Evolutionary conservation across 2,888 invertebrate genomes (phyloP).

Genomic region (Drosophila ezoana): DNA sequence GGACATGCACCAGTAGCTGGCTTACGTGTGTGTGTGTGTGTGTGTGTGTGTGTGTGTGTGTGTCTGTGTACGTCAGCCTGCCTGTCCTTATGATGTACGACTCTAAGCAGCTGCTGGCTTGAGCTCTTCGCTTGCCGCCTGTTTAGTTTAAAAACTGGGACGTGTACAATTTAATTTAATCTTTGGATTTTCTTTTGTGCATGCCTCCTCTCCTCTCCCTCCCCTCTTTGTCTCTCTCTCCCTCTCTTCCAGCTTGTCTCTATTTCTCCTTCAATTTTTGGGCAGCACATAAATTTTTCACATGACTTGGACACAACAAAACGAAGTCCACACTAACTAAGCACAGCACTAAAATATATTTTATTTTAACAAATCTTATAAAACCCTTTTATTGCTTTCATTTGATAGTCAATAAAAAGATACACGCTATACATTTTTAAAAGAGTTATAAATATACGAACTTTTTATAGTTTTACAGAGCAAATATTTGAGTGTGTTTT

Average conservation of each 20-base stretch:
- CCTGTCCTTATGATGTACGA: conserved; percentile 65
- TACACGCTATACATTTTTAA: not conserved
- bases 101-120: conserved; percentile 57
- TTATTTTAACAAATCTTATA: conserved; percentile 12
- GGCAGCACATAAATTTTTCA: conserved; percentile 57
- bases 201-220: conserved; percentile 11
- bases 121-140: conserved; percentile 45
- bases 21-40: conserved; percentile 8
- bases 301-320: conserved; percentile 51
- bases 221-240: not conserved
- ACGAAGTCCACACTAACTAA: conserved; percentile 7
- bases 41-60: conserved; percentile 5
- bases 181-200: conserved; percentile 66
- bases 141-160: conserved; percentile 77
- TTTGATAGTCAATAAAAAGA: not conserved
- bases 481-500: too few species aligned
- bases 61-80: conserved; percentile 9
- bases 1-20: conserved; percentile 26
- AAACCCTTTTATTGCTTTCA: not conserved
- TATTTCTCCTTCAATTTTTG: not conserved
- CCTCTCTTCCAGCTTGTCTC: not conserved
- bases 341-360: conserved; percentile 3
- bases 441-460: conserved; percentile 2
- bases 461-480: not conserved
- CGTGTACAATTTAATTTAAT: conserved; percentile 81